A percentile compares a stretch with the other conserved stretches of the same genome.
phyloP scores from a whole-genome alignment of 2,888 invertebrate genomes.

The Teleogryllus oceanicus region DNA sequence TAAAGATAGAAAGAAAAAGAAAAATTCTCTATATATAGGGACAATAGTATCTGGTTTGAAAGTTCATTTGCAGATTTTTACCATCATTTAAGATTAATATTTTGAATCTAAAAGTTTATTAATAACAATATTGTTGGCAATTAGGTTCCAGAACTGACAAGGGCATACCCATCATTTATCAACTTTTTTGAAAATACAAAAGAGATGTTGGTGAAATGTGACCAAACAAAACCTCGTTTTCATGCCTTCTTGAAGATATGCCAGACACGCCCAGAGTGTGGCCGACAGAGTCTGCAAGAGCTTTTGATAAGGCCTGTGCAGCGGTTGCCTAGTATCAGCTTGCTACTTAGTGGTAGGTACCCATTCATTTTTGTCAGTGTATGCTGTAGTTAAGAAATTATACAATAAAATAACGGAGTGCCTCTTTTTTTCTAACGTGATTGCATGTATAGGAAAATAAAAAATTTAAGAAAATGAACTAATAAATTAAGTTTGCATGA shows the following conservation, averaged over 20 bases:
- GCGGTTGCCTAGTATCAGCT: slow-evolving; percentile 91
- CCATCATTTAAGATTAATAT: not conserved
- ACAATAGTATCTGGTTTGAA: too few species aligned
- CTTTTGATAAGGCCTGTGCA: slow-evolving; percentile 96
- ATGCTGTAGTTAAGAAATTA: slow-evolving; percentile 40
- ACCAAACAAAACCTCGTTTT: slow-evolving; percentile 87
- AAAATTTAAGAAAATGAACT: too few species aligned
- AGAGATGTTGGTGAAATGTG: slow-evolving; percentile 86
- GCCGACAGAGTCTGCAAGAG: slow-evolving; percentile 91
- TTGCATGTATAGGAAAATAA: too few species aligned
- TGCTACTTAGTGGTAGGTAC: slow-evolving; percentile 70
- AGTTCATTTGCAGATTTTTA: too few species aligned
- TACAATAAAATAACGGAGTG: too few species aligned
- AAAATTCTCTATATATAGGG: too few species aligned
- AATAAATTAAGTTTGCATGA: too few species aligned
- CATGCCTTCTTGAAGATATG: slow-evolving; percentile 97
- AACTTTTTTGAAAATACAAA: slow-evolving; percentile 98
- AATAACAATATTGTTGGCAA: too few species aligned
- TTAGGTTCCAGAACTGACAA: slow-evolving; percentile 76
- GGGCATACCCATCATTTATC: slow-evolving; percentile 95
- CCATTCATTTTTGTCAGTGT: slow-evolving; percentile 50
- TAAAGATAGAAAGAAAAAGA: too few species aligned
- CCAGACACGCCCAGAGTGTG: slow-evolving; percentile 91
- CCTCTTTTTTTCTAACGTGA: too few species aligned
- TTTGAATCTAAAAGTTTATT: slow-evolving; percentile 33